Conservation (phyloP, 1,140 invertebrate species). For the Zaprionus capensis region DNA sequence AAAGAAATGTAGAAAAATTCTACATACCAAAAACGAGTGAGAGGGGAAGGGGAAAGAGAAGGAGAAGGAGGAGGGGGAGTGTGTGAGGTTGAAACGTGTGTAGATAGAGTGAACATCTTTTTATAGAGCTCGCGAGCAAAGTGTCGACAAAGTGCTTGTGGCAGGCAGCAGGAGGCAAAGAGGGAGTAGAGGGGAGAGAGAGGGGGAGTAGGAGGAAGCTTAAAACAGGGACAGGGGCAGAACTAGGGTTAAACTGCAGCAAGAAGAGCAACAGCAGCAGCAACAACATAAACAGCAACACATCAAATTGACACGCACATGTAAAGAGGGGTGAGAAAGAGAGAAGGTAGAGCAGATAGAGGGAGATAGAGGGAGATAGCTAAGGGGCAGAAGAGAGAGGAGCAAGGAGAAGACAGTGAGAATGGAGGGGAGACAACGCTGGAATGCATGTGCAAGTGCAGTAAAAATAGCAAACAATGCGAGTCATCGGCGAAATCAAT, state of each 20-base stretch:
- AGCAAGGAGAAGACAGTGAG: background rate
- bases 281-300: conserved; percentile 24
- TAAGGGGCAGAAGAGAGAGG: background rate
- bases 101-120: conserved; percentile 56
- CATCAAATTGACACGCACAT: conserved; percentile 67
- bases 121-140: conserved; percentile 52
- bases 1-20: conserved; percentile 65
- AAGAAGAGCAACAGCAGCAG: conserved; percentile 24
- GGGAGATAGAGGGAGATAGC: background rate
- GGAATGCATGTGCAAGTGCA: conserved; percentile 50
- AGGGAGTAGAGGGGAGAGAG: background rate
- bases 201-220: background rate
- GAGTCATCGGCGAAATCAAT: conserved; percentile 69
- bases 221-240: conserved; percentile 9
- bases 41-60: background rate
- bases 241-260: conserved; percentile 39
- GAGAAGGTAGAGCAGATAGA: background rate
- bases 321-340: background rate
- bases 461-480: conserved; percentile 58
- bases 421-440: background rate
- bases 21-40: conserved; percentile 32
- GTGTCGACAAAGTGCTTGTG: conserved; percentile 70
- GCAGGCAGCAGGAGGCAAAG: background rate
- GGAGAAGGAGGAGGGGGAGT: background rate
- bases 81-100: background rate